A percentile compares a stretch with the other conserved stretches of the same genome.
These are phyloP conservation scores for Pluvianellus socialis DNA, from an alignment of 2,113 vertebrate species.

Conservation along the genomic window DNA sequence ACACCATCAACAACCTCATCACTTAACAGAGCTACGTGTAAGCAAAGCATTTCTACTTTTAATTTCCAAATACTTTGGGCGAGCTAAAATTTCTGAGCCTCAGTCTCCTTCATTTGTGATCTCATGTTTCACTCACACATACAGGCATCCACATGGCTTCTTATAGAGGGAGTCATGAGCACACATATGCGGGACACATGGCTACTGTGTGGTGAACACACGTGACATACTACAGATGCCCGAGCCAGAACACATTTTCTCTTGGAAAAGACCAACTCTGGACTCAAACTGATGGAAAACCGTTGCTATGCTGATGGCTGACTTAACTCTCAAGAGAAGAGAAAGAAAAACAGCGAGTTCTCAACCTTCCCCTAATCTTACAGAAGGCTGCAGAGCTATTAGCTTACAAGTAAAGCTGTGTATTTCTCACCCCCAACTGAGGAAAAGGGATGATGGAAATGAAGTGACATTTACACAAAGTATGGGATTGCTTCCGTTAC, in stretches of 20 bases:
- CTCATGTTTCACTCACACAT: background rate
- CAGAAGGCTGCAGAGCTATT: background rate
- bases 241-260: background rate
- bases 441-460: background rate
- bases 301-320: background rate
- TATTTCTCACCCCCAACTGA: background rate
- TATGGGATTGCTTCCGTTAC: background rate
- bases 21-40: background rate
- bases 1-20: background rate
- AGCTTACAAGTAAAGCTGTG: background rate
- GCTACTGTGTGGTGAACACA: background rate
- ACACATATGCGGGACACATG: background rate
- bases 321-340: background rate
- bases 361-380: background rate
- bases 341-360: background rate
- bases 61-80: background rate
- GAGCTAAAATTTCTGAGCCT: background rate
- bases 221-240: rapidly evolving
- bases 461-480: background rate
- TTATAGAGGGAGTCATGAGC: background rate
- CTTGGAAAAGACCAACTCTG: background rate
- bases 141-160: background rate
- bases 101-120: background rate
- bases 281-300: background rate
- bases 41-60: background rate